Evolutionary conservation across 1,140 invertebrate genomes (phyloP).

Genomic region (Chymomyza costata): DNA sequence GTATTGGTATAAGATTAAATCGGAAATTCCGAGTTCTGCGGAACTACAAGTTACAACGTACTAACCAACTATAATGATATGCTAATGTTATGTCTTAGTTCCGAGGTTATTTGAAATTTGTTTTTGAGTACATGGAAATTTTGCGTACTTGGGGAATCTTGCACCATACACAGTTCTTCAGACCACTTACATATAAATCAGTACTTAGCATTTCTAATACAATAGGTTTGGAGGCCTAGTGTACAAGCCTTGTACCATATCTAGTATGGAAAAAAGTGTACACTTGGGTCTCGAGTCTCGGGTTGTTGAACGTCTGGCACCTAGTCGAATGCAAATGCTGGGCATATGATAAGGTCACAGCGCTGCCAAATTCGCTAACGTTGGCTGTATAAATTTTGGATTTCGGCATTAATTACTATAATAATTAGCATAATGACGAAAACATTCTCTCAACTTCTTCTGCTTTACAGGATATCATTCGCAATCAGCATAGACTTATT

Average conservation of each 20-base stretch:
- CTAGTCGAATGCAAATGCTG: no score
- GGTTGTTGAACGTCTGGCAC: conserved; percentile 14
- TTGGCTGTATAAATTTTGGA: no score
- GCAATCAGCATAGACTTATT: conserved; percentile 72
- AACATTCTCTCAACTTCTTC: neutral
- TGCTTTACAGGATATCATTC: conserved; percentile 62
- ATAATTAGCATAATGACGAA: no score
- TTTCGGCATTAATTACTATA: no score
- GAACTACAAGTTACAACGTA: no score
- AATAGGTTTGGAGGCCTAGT: conserved; percentile 18
- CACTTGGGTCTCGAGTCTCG: conserved; percentile 1
- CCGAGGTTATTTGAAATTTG: conserved; percentile 1
- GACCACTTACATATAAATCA: no score
- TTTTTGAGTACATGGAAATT: no score
- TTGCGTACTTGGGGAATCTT: conserved; percentile 12
- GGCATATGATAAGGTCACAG: conserved; percentile 6
- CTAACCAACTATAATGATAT: conserved; percentile 21
- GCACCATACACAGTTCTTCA: no score
- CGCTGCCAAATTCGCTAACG: conserved; percentile 1
- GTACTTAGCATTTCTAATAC: conserved; percentile 9
- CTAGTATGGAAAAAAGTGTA: no score
- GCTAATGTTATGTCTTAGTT: conserved; percentile 19
- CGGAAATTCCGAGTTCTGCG: no score
- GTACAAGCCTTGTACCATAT: no score
- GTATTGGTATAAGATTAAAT: no score